These are phyloP conservation scores for Habropoda laboriosa DNA, from an alignment of 1,140 invertebrate genomes.

Conservation along the genomic window DNA sequence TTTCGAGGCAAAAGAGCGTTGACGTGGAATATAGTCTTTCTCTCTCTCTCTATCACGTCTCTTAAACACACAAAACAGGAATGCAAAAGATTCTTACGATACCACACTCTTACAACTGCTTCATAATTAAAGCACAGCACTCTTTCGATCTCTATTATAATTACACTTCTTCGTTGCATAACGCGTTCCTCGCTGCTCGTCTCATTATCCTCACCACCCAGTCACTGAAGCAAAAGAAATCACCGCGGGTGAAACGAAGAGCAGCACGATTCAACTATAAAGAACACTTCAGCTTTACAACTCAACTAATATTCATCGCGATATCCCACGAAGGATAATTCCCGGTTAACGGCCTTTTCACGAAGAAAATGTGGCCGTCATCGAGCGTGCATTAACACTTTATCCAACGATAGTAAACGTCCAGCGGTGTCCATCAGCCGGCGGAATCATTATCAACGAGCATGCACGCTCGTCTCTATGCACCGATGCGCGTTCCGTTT, in stretches of 20 bases:
- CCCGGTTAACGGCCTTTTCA: too few relatives aligned
- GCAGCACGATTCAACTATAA: neutral
- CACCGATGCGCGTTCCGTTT: slow-evolving; percentile 52
- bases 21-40: too few relatives aligned
- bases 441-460: slow-evolving; percentile 44
- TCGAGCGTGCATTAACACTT: neutral
- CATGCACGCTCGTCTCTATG: slow-evolving; percentile 24
- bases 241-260: neutral
- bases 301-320: neutral
- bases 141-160: too few relatives aligned
- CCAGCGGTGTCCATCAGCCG: slow-evolving; percentile 11
- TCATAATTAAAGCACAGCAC: too few relatives aligned
- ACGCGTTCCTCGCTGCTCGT: slow-evolving; percentile 33
- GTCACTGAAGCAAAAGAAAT: slow-evolving; percentile 40
- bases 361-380: neutral
- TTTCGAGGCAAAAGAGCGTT: too few relatives aligned
- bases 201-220: slow-evolving; percentile 8
- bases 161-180: slow-evolving; percentile 41
- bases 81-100: too few relatives aligned
- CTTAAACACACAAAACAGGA: too few relatives aligned
- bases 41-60: too few relatives aligned
- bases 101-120: too few relatives aligned
- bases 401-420: neutral
- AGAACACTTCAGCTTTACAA: neutral
- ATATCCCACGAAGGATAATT: neutral